Percentiles rank a stretch among this genome's conserved stretches.
Conservation (phyloP, 2,888 invertebrate species). For the Eupithecia subfuscata region DNA sequence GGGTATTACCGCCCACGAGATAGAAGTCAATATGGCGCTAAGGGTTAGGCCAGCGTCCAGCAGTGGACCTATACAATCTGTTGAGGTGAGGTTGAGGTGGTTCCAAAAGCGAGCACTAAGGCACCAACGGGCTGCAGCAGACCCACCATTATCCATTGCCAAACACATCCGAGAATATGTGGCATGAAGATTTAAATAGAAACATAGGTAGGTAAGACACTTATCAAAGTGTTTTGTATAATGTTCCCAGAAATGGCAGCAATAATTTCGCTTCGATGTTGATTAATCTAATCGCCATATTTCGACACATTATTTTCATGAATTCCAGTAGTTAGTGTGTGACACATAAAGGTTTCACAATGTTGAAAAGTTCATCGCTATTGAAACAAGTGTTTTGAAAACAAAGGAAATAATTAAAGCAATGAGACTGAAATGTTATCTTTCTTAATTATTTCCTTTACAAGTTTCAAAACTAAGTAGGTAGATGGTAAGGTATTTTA, state of each 20-base stretch:
- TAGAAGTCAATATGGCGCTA: too few species aligned
- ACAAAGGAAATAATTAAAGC: slow-evolving; percentile 30
- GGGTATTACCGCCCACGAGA: too few species aligned
- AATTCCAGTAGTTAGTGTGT: neutral
- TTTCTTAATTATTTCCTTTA: neutral
- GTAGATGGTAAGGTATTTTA: neutral
- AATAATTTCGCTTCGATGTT: neutral
- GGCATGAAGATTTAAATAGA: neutral
- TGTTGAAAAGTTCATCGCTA: slow-evolving; percentile 13
- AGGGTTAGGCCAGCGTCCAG: too few species aligned
- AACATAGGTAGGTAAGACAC: neutral
- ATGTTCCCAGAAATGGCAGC: neutral
- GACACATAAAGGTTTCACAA: slow-evolving; percentile 3
- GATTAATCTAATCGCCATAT: neutral
- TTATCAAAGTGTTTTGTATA: neutral
- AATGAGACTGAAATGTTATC: neutral
- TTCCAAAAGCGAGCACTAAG: too few species aligned
- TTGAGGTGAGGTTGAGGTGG: too few species aligned
- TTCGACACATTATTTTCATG: neutral
- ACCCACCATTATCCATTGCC: neutral
- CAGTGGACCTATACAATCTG: too few species aligned
- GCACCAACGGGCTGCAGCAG: too few species aligned
- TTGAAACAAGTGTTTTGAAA: slow-evolving; percentile 35
- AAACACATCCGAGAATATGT: neutral
- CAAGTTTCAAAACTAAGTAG: neutral